Evolutionary conservation across 2,888 invertebrate species (phyloP).

Genomic region (Drosophila pseudotakahashii): DNA sequence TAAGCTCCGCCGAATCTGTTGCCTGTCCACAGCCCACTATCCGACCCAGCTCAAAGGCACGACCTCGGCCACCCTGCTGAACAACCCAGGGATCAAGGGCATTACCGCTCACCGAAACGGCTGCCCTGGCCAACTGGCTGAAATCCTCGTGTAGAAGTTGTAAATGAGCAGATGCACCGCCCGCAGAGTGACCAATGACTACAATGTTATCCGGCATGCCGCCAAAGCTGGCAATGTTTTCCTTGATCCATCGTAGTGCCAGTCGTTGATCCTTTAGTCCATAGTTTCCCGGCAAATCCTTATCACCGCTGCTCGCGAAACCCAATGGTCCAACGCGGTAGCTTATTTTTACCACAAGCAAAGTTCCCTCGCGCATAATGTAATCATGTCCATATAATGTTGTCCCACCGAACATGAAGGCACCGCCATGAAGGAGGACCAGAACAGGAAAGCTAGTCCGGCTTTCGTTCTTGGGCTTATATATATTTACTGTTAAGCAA

Average conservation of each 20-base stretch:
- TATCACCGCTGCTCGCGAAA: constrained; percentile 90
- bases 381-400: constrained; percentile 85
- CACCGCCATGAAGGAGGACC: constrained; percentile 89
- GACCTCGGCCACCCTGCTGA: constrained; percentile 85
- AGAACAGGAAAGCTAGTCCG: constrained; percentile 86
- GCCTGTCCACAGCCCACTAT: constrained; percentile 87
- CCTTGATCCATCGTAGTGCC: constrained; percentile 55
- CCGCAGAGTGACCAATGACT: constrained; percentile 89
- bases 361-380: constrained; percentile 87
- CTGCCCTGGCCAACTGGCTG: constrained; percentile 53
- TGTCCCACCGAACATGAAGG: constrained; percentile 88
- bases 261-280: constrained; percentile 63
- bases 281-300: constrained; percentile 85
- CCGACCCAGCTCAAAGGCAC: constrained; percentile 87
- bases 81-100: constrained; percentile 88
- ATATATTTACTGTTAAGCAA: constrained; percentile 88
- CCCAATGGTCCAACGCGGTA: constrained; percentile 91
- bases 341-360: constrained; percentile 89
- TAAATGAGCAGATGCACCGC: constrained; percentile 90
- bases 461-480: constrained; percentile 85
- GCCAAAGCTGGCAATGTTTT: constrained; percentile 82
- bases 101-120: constrained; percentile 88
- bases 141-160: constrained; percentile 87
- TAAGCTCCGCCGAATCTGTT: constrained; percentile 85
- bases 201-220: constrained; percentile 87